A percentile compares a stretch with the other conserved stretches of the same genome.
Evolutionary conservation across 2,113 vertebrate genomes (phyloP).

Genomic region (Anolis carolinensis): DNA sequence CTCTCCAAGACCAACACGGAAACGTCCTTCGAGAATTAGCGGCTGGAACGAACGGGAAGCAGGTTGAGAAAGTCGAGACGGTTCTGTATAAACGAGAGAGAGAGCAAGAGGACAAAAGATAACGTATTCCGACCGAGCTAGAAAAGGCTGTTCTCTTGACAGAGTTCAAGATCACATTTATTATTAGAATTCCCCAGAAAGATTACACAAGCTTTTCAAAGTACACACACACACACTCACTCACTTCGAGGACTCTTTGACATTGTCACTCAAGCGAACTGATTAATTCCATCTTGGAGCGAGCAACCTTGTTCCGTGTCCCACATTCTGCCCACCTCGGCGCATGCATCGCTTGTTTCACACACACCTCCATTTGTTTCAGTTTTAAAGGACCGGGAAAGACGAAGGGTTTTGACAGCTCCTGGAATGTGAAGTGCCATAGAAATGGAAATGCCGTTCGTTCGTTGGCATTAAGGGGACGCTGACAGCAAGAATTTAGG

Average conservation of each 20-base stretch:
- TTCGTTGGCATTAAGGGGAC: conserved; percentile 33
- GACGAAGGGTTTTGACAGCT: background rate
- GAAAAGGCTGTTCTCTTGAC: conserved; percentile 46
- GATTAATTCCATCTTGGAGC: background rate
- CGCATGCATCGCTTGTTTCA: background rate
- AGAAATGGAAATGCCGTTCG: background rate
- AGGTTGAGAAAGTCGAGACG: background rate
- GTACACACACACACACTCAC: background rate
- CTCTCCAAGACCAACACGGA: no score
- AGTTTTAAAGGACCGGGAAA: background rate
- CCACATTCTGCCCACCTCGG: background rate
- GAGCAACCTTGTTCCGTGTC: background rate
- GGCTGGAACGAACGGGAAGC: background rate
- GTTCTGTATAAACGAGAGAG: background rate
- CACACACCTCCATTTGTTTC: background rate
- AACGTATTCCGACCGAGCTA: conserved; percentile 18
- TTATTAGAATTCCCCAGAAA: conserved; percentile 69
- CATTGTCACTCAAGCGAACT: fast-evolving
- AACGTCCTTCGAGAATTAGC: no score
- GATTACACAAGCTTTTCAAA: conserved; percentile 54
- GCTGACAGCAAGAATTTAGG: background rate
- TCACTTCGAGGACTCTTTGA: conserved; percentile 19
- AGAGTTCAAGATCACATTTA: conserved; percentile 67
- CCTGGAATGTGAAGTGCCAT: fast-evolving
- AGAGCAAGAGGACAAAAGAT: background rate